Evolutionary conservation across 1,140 invertebrate genomes (phyloP), one percentile per base, ranked within the genome.

Genomic region (Luehdorfia chinensis): DNA sequence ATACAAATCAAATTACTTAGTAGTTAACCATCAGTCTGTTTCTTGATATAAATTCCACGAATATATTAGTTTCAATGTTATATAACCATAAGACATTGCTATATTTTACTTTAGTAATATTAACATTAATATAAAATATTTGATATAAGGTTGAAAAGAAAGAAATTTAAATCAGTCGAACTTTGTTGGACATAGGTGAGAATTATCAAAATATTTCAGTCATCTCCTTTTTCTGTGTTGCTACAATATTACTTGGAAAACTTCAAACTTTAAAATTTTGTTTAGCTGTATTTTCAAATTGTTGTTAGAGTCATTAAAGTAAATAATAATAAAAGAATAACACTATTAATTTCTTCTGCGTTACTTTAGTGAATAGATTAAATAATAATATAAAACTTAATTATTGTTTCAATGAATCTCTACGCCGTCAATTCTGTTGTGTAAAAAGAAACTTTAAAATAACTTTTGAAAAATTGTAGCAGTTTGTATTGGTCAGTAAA

Each of bases 381-480:
- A 71, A 51, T 74, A 66, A 51, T 66, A 69, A 66, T 63, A 50
- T 73, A 75, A 66, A 66, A 66, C 45, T 61, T 71, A 70, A 57
- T 53, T 62, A 49, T 81, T 84, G 63, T 75, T 84, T 83, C 66
- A 75, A 77, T 60, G 50, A 64, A 66, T 80, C 80, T 84, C 80
- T 84, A 84, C 80, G 66, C 78, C 68, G 80, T 84, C 80, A 84
- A 84, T 84, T 84, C 66, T 77, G 71, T 72, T 68, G 67, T 81
- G 72, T 81, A 79, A 76, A 70, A 72, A 77, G 64, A 64, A 41
- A 66, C 68, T 58, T 72, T 64, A 68, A 66, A 69, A 60, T 60
- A 54, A 65, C 46, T 62, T 63, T 65, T 54, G 61, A 74, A 63
- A 63, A 50, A 67, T 66, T 73, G 63, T 77, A 80, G 62, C 52